Base-by-base conservation (phyloP, 1,140 invertebrate species). In the Arion vulgaris region DNA sequence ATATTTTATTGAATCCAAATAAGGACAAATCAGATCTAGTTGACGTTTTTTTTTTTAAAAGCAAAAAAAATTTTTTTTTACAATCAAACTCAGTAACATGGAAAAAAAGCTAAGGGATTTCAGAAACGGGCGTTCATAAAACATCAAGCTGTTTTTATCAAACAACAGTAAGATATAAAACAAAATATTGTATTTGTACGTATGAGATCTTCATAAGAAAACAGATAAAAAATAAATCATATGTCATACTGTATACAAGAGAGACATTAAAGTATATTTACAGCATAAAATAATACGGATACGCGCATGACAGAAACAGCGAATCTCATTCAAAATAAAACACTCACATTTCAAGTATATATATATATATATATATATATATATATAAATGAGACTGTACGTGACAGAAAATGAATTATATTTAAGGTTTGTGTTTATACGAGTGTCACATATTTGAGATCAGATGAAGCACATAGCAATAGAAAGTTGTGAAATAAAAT, bases 381-480 rank as follows among this genome's bases (percentile, higher is more conserved):
- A n/a, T n/a, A n/a, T n/a, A n/a, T n/a, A n/a, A n/a, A n/a, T n/a
- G 17, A 66, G 62, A 66, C 7, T 66, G 32, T 66, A 17, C 17
- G 62, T 66, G n/a, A n/a, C n/a, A 32, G 28, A 9, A n/a, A 66
- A 1, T 66, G 62, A 66, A 66, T 66, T 66, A 66, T 66, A 32
- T 66, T 32, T 1, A 11, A 32, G 17, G 32, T 66, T 7, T 32
- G n/a, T 32, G 28, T 66, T 28, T 7, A 45, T 4, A 66, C 62
- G 32, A 32, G 1, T 66, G 62, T 57, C 51, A 57, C 7, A 57
- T 66, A 32, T 66, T 7, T 34, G 62, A 66, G 62, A 66, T 66
- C 62, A 66, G 62, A 66, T 66, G 28, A 66, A 32, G 26, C 26
- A 66, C 62, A 66, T 28, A 66, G 62, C 32, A 57, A 66, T 62